Evolutionary conservation across 2,113 vertebrate species (phyloP).

Genomic region (Jaculus jaculus): DNA sequence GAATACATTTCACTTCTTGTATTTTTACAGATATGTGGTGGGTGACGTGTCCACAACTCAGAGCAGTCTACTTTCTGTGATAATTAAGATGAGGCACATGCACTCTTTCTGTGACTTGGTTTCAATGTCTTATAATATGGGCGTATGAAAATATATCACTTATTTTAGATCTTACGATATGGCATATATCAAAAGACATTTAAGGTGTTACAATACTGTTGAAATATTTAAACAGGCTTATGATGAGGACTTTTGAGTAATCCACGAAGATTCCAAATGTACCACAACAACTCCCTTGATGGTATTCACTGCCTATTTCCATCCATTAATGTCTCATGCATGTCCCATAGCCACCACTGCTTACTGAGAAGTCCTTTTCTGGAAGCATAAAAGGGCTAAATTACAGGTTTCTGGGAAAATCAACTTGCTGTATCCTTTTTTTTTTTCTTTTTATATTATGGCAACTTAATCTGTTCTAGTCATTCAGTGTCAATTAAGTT

Average conservation of each 20-base stretch:
- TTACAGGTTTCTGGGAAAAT: background rate
- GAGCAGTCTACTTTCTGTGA: accelerated
- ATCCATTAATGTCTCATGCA: background rate
- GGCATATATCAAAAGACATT: background rate
- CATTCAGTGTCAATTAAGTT: background rate
- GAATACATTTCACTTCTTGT: background rate
- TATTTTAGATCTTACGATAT: background rate
- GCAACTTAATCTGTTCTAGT: background rate
- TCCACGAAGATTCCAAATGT: background rate
- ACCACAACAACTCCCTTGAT: too few species aligned
- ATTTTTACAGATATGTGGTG: accelerated
- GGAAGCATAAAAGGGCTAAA: background rate
- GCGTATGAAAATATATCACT: background rate
- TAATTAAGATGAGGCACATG: accelerated
- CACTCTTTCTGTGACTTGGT: background rate
- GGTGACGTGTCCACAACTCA: background rate
- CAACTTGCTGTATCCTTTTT: accelerated
- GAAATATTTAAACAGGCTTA: background rate
- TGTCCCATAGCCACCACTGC: background rate
- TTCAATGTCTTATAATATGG: background rate
- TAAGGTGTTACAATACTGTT: background rate
- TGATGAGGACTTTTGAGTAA: background rate
- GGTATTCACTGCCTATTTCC: background rate
- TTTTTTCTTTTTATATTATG: too few species aligned
- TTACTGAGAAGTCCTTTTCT: background rate